phyloP scores from a whole-genome alignment of 92 coral and sea anemone species.

The Siderastrea radians region DNA sequence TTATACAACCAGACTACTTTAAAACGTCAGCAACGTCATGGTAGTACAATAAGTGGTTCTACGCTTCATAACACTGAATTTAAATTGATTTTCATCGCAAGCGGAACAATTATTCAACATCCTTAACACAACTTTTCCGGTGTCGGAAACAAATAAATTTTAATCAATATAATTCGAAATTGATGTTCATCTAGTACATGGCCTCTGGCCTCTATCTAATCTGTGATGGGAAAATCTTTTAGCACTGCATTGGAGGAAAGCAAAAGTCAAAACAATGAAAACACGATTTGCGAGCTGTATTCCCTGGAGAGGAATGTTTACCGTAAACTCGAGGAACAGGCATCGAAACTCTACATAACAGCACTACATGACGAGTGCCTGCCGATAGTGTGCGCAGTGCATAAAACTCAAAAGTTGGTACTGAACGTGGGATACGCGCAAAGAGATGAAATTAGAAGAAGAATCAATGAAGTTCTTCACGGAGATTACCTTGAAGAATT shows the following conservation, averaged over 20 bases:
- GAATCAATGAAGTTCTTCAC: not conserved
- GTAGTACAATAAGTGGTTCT: not conserved
- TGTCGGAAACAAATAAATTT: not conserved
- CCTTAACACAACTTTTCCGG: not conserved
- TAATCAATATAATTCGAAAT: too few relatives aligned
- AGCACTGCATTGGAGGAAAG: slow-evolving; percentile 1
- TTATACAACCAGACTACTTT: not conserved
- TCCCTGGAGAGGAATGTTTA: not conserved
- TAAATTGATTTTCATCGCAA: too few relatives aligned
- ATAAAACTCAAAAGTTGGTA: not conserved
- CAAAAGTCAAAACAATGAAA: not conserved
- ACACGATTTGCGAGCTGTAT: not conserved
- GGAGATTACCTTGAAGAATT: slow-evolving; percentile 31
- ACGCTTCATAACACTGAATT: too few relatives aligned
- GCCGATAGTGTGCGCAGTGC: slow-evolving; percentile 31
- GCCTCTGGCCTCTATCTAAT: not conserved
- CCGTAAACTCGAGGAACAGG: slow-evolving; percentile 10
- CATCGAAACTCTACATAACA: slow-evolving; percentile 11
- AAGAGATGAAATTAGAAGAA: not conserved
- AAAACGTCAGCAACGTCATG: not conserved
- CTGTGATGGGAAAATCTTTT: slow-evolving; percentile 5
- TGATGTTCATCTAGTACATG: not conserved
- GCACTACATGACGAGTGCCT: slow-evolving; percentile 24
- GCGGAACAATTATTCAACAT: too few relatives aligned
- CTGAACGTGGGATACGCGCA: not conserved